Evolutionary conservation across 2,797 vertebrate species (phyloP).

Genomic region (Chloroceryle inda): DNA sequence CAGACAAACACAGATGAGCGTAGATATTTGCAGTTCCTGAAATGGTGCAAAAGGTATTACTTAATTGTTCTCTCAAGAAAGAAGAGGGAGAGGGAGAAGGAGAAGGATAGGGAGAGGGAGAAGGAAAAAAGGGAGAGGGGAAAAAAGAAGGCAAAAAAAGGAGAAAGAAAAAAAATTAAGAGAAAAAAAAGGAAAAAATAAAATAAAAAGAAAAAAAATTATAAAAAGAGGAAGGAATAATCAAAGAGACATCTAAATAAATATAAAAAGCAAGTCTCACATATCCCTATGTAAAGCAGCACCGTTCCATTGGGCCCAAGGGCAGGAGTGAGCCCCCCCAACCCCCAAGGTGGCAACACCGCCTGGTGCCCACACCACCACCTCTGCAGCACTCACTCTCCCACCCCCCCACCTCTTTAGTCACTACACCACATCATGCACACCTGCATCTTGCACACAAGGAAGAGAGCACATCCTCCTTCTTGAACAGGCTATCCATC

Average conservation of each 20-base stretch:
- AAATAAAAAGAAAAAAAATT: background rate
- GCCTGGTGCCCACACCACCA: rapidly evolving
- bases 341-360: no score
- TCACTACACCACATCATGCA: rapidly evolving
- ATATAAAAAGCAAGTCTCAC: rapidly evolving
- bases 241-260: rapidly evolving
- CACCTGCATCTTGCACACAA: no score
- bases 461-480: background rate
- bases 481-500: background rate
- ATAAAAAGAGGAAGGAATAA: background rate
- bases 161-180: no score
- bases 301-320: rapidly evolving
- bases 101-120: background rate
- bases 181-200: no score
- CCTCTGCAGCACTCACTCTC: no score
- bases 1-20: rapidly evolving
- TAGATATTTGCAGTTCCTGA: rapidly evolving
- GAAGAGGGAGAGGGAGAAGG: no score
- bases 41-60: no score
- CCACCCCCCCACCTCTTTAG: background rate
- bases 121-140: no score
- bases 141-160: background rate
- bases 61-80: background rate
- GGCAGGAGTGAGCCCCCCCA: rapidly evolving
- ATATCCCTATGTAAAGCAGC: rapidly evolving